A percentile compares a stretch with the other conserved stretches of the same genome.
Evolutionary conservation across 2,113 vertebrate genomes (phyloP).

Genomic region (Colossoma macropomum): DNA sequence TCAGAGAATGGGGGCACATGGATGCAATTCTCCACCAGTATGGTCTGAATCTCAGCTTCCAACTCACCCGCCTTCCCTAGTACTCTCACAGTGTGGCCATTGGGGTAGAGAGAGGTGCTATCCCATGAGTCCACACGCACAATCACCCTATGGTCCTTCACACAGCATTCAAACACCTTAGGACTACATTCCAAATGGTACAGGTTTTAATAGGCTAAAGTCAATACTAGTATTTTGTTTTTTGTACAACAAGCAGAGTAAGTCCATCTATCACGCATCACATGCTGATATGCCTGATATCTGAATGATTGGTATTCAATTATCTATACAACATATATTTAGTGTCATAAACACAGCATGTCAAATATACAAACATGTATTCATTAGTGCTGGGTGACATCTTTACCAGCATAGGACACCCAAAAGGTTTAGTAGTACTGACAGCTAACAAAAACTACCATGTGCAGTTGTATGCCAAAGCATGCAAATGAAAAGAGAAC

Average conservation of each 20-base stretch:
- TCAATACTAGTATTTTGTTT: too few relatives aligned
- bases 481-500: too few relatives aligned
- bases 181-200: background rate
- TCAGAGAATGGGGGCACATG: constrained; percentile 89
- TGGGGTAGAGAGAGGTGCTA: constrained; percentile 89
- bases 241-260: too few relatives aligned
- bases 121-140: constrained; percentile 96
- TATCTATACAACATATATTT: background rate
- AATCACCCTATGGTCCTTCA: constrained; percentile 89
- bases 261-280: too few relatives aligned
- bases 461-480: too few relatives aligned
- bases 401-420: too few relatives aligned
- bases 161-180: background rate
- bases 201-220: background rate
- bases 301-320: background rate
- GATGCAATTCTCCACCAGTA: constrained; percentile 92
- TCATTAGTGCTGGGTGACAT: too few relatives aligned
- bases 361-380: too few relatives aligned
- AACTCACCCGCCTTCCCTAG: constrained; percentile 90
- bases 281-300: background rate
- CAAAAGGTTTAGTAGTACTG: too few relatives aligned
- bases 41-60: constrained; percentile 91
- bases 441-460: too few relatives aligned
- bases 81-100: constrained; percentile 91
- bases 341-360: background rate